A percentile compares a stretch with the other conserved stretches of the same genome.
Conservation (phyloP, 2,113 vertebrate genomes). For the Perognathus longimembris region DNA sequence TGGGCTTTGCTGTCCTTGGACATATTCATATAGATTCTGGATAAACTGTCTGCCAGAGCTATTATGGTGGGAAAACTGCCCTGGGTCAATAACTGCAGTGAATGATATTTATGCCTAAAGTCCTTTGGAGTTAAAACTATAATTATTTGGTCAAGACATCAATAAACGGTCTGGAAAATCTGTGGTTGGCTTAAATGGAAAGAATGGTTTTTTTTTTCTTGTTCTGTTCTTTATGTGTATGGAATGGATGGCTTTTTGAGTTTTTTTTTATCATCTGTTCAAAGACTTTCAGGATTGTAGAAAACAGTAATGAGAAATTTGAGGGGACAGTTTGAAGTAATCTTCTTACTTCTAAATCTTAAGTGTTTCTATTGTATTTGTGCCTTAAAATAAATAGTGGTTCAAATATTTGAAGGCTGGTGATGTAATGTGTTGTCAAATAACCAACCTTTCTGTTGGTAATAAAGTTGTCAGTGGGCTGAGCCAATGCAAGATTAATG, state of each 20-base stretch:
- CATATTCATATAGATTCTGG: background rate
- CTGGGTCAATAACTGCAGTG: background rate
- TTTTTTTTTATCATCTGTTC: constrained; percentile 38
- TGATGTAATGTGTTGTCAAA: constrained; percentile 5
- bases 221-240: constrained; percentile 6
- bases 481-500: background rate
- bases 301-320: constrained; percentile 45
- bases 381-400: constrained; percentile 51
- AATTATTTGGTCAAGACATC: constrained; percentile 46
- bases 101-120: background rate
- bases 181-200: background rate
- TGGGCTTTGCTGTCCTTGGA: background rate
- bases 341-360: constrained; percentile 61
- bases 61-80: background rate
- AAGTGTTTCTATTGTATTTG: constrained; percentile 41
- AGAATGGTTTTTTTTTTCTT: background rate
- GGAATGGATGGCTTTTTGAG: background rate
- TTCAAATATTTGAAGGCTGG: constrained; percentile 24
- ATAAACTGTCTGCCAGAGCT: background rate
- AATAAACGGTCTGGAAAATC: background rate
- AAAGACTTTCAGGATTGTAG: constrained; percentile 29
- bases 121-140: constrained; percentile 25
- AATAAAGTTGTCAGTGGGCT: background rate
- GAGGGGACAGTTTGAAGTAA: constrained; percentile 23
- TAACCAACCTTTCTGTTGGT: background rate